Evolutionary conservation across 2,113 vertebrate species (phyloP).

Genomic region (Spea bombifrons): DNA sequence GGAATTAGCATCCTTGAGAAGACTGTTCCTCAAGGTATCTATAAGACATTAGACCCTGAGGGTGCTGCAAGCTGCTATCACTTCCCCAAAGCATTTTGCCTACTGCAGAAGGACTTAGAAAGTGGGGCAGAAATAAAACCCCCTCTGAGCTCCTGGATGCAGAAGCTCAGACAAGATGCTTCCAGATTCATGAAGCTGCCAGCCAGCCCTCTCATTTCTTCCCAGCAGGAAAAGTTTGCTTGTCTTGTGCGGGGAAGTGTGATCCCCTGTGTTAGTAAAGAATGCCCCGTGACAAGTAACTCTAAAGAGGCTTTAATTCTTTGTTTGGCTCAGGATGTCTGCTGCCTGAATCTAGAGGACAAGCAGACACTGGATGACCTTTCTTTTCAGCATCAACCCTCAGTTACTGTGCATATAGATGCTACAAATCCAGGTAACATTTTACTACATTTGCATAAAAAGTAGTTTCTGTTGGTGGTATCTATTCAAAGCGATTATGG

Average conservation of each 20-base stretch:
- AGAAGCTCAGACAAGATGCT: slow-evolving; percentile 59
- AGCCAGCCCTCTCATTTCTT: slow-evolving; percentile 58
- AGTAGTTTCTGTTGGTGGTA: neutral
- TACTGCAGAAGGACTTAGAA: slow-evolving; percentile 61
- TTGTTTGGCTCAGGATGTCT: slow-evolving; percentile 61
- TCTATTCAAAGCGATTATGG: neutral
- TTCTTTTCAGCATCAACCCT: neutral
- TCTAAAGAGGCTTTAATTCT: slow-evolving; percentile 66
- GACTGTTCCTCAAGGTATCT: slow-evolving; percentile 50
- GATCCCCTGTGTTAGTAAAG: slow-evolving; percentile 63
- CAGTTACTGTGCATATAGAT: slow-evolving; percentile 48
- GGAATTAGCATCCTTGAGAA: slow-evolving; percentile 68
- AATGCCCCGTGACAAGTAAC: slow-evolving; percentile 54
- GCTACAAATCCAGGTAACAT: slow-evolving; percentile 57
- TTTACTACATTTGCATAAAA: neutral
- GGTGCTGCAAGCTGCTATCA: slow-evolving; percentile 59
- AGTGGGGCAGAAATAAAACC: neutral
- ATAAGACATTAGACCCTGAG: slow-evolving; percentile 52
- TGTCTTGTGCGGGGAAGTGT: slow-evolving; percentile 55
- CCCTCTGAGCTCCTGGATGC: slow-evolving; percentile 38
- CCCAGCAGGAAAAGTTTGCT: slow-evolving; percentile 64
- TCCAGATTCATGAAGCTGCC: slow-evolving; percentile 62
- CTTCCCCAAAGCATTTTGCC: slow-evolving; percentile 65
- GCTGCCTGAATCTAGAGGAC: neutral
- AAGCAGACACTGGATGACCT: neutral